Conservation (phyloP, 2,113 vertebrate genomes). For the Thinocorus orbignyianus region DNA sequence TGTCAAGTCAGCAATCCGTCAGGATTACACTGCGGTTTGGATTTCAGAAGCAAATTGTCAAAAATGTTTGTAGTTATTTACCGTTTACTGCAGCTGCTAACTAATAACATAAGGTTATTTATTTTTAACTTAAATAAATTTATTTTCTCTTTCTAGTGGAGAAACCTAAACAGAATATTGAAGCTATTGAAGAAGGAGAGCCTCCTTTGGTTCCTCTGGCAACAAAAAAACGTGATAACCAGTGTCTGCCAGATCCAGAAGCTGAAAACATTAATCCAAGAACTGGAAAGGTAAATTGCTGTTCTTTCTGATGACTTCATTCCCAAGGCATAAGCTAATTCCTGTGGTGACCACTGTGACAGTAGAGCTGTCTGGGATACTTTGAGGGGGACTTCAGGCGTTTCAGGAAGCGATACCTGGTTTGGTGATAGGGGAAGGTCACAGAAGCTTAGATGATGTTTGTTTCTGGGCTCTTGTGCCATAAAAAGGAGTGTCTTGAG, state of each 20-base stretch:
- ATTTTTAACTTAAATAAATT: background rate
- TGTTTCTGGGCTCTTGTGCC: background rate
- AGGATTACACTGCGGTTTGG: background rate
- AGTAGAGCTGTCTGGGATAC: background rate
- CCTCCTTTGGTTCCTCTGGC: conserved; percentile 9
- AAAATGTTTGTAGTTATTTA: background rate
- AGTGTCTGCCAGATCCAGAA: conserved; percentile 40
- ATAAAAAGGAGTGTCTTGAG: background rate
- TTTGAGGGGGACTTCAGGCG: background rate
- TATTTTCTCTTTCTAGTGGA: background rate
- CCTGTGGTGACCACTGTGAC: background rate
- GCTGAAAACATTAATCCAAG: background rate
- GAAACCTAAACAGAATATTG: background rate
- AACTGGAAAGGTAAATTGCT: conserved; percentile 57
- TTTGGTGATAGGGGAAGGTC: accelerated
- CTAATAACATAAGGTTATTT: background rate
- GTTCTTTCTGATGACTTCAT: background rate
- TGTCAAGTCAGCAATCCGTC: background rate
- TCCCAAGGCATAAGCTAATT: background rate
- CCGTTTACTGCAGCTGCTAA: background rate
- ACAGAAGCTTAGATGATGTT: background rate
- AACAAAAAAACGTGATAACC: conserved; percentile 38
- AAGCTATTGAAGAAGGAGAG: conserved; percentile 1
- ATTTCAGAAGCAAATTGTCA: background rate
- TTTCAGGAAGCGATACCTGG: too few relatives aligned